phyloP scores from a whole-genome alignment of 2,888 invertebrate genomes.

The Papilio demoleus region DNA sequence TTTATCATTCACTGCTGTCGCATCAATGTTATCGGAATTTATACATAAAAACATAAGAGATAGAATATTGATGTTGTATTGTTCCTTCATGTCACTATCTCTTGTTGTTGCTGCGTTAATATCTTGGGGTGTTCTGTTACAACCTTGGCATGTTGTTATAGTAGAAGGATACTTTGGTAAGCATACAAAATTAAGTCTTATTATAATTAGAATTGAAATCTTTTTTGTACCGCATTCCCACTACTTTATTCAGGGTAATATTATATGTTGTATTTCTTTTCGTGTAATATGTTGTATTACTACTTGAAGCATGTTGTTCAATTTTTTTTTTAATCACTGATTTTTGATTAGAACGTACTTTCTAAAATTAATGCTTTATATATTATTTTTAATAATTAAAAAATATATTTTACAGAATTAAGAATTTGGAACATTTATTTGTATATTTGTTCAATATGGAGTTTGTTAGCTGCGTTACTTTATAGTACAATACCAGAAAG shows the following conservation, averaged over 20 bases:
- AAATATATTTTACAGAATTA: slow-evolving; percentile 56
- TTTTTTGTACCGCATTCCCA: too few relatives aligned
- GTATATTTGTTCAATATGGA: slow-evolving; percentile 58
- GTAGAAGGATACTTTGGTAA: slow-evolving; percentile 58
- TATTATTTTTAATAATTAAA: too few relatives aligned
- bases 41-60: slow-evolving; percentile 57
- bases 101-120: slow-evolving; percentile 53
- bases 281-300: too few relatives aligned
- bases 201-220: too few relatives aligned
- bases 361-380: too few relatives aligned
- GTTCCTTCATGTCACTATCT: slow-evolving; percentile 55
- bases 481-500: slow-evolving; percentile 63
- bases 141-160: slow-evolving; percentile 50
- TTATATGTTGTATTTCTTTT: too few relatives aligned
- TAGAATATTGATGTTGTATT: slow-evolving; percentile 52
- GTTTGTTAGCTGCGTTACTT: slow-evolving; percentile 56
- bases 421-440: slow-evolving; percentile 67
- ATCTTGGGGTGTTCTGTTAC: slow-evolving; percentile 58
- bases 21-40: slow-evolving; percentile 58
- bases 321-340: too few relatives aligned
- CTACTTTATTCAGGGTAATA: too few relatives aligned
- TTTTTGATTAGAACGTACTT: too few relatives aligned
- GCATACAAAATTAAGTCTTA: too few relatives aligned
- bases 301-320: too few relatives aligned
- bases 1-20: slow-evolving; percentile 54